A percentile compares a stretch with the other conserved stretches of the same genome.
Evolutionary conservation across 1,140 invertebrate species (phyloP).

Genomic region (Globodera ellingtonae): DNA sequence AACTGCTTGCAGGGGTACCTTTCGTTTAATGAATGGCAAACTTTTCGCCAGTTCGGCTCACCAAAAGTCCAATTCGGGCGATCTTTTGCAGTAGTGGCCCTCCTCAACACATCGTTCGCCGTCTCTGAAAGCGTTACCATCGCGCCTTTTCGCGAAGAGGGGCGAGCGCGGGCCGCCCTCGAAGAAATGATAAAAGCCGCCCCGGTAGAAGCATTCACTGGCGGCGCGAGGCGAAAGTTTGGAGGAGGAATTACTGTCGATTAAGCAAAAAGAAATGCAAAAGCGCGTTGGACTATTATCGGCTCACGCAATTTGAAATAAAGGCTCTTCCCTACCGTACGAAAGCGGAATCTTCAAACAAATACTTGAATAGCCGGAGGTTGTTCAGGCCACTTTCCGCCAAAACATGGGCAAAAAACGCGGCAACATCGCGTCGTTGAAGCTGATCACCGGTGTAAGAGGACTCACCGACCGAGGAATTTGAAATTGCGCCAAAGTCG

Average conservation of each 20-base stretch:
- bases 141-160: constrained; percentile 48
- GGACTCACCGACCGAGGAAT: not conserved
- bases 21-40: not conserved
- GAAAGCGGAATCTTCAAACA: not conserved
- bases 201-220: constrained; percentile 60
- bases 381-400: constrained; percentile 56
- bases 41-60: not conserved
- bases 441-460: constrained; percentile 16
- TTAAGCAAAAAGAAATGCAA: not conserved
- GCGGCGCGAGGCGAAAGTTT: constrained; percentile 37
- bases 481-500: constrained; percentile 43
- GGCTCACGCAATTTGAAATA: not conserved
- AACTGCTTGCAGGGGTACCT: constrained; percentile 41
- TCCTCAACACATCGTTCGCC: constrained; percentile 46
- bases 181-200: constrained; percentile 63
- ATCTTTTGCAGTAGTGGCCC: constrained; percentile 43
- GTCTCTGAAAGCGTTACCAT: constrained; percentile 43
- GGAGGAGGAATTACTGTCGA: not conserved
- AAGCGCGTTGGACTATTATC: constrained; percentile 4
- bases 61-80: constrained; percentile 33
- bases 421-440: constrained; percentile 43
- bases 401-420: constrained; percentile 54
- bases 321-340: not conserved
- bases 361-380: constrained; percentile 32
- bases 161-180: constrained; percentile 60